Evolutionary conservation across 2,888 invertebrate species (phyloP).

Genomic region (Callyntrura guangdongensis): DNA sequence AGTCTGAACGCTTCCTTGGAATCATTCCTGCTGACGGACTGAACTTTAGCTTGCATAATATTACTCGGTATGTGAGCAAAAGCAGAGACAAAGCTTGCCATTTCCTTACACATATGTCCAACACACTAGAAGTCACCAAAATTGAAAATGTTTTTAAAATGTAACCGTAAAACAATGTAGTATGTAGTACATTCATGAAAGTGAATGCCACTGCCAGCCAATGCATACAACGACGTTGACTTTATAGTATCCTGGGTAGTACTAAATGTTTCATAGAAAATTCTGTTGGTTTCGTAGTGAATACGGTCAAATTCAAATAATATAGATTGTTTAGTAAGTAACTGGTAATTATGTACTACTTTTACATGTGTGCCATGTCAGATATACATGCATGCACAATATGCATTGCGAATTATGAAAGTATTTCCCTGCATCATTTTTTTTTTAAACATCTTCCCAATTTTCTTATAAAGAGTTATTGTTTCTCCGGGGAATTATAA

Average conservation of each 20-base stretch:
- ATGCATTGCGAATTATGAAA: no score
- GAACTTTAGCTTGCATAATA: conserved; percentile 9
- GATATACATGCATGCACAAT: neutral
- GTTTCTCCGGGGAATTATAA: no score
- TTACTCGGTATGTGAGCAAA: neutral
- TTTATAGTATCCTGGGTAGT: no score
- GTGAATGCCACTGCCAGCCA: neutral
- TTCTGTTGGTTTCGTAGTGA: neutral
- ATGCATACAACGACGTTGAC: neutral
- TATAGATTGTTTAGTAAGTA: neutral
- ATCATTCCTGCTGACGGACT: conserved; percentile 62
- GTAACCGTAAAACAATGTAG: conserved; percentile 5
- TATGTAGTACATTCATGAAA: neutral
- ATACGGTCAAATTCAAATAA: neutral
- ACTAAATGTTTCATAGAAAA: no score
- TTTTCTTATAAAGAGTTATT: no score
- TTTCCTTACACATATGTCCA: neutral
- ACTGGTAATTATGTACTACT: neutral
- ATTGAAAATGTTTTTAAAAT: conserved; percentile 25
- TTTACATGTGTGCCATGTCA: neutral
- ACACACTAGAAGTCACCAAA: neutral
- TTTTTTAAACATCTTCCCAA: no score
- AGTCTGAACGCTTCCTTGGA: conserved; percentile 78
- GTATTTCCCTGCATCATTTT: no score
- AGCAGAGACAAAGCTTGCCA: neutral